Evolutionary conservation across 2,888 invertebrate genomes (phyloP).

Genomic region (Timema podura): DNA sequence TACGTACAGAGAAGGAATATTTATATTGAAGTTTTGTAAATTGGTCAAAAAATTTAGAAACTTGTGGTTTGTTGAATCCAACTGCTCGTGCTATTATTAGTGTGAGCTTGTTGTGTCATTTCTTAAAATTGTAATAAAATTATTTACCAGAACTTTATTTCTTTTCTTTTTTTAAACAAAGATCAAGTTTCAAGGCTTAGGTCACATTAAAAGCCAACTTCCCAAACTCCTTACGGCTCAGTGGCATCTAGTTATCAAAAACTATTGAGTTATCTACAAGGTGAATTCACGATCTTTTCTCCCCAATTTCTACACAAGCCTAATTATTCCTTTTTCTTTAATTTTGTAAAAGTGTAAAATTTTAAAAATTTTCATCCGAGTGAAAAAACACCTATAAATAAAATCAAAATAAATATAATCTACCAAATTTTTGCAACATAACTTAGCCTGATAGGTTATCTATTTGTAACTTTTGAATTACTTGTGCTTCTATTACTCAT

Average conservation of each 20-base stretch:
- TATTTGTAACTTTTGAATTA: no score
- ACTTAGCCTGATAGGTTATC: no score
- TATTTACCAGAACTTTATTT: slow-evolving; percentile 29
- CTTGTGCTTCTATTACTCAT: no score
- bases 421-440: no score
- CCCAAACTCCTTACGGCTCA: slow-evolving; percentile 25
- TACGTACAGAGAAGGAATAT: slow-evolving; percentile 23
- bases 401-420: no score
- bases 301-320: no score
- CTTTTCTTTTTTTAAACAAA: slow-evolving; percentile 29
- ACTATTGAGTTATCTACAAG: no score
- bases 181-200: slow-evolving; percentile 27
- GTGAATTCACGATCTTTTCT: no score
- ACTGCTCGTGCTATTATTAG: slow-evolving; percentile 23
- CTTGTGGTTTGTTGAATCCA: slow-evolving; percentile 19
- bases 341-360: no score
- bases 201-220: slow-evolving; percentile 31
- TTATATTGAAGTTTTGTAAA: slow-evolving; percentile 19
- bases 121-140: slow-evolving; percentile 30
- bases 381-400: no score
- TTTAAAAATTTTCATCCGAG: no score
- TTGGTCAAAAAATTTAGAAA: slow-evolving; percentile 27
- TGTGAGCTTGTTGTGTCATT: slow-evolving; percentile 21
- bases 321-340: no score
- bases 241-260: slow-evolving; percentile 1